These are phyloP conservation scores for Drosophila fungiperda DNA, from an alignment of 2,888 invertebrate species.

Conservation along the genomic window DNA sequence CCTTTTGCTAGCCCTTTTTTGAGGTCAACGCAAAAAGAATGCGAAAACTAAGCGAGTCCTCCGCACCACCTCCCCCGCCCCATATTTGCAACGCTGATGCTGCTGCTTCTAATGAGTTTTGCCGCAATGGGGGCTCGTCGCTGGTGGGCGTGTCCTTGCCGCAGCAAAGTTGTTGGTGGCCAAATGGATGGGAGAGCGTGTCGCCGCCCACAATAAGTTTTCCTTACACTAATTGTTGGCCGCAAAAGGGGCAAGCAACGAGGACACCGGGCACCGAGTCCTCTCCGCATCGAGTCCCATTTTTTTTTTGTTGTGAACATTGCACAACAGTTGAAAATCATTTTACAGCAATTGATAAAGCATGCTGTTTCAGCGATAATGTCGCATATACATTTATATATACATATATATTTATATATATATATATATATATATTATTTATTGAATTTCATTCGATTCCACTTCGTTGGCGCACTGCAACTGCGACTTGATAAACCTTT, in stretches of 20 bases:
- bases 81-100: background rate
- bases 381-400: background rate
- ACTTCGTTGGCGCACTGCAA: conserved; percentile 14
- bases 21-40: conserved; percentile 4
- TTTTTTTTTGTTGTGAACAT: background rate
- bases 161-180: conserved; percentile 35
- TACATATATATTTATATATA: background rate
- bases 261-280: background rate
- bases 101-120: conserved; percentile 71
- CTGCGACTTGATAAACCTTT: conserved; percentile 41
- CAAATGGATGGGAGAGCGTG: conserved; percentile 14
- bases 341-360: conserved; percentile 6
- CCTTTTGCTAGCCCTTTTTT: background rate
- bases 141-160: conserved; percentile 28
- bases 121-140: conserved; percentile 55
- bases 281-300: background rate
- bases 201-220: conserved; percentile 64
- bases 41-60: background rate
- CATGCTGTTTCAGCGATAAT: conserved; percentile 6
- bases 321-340: conserved; percentile 14
- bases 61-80: too few species aligned
- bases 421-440: background rate
- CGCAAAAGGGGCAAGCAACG: conserved; percentile 18
- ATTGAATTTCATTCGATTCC: conserved; percentile 8
- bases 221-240: conserved; percentile 64